Conservation (phyloP, 1,140 invertebrate genomes). For the Ericerus pela region DNA sequence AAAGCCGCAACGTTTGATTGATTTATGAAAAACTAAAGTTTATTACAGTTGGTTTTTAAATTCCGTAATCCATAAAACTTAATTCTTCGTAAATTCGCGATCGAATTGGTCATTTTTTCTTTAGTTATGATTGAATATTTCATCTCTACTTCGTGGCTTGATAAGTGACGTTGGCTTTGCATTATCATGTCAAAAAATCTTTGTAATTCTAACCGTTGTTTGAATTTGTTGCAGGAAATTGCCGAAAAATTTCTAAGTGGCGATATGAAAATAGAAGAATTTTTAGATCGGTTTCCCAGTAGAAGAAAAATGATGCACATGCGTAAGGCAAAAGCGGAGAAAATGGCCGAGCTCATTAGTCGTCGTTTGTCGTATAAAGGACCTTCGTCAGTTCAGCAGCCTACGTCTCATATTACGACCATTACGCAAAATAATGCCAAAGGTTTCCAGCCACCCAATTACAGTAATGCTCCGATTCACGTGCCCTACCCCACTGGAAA, state of each 20-base stretch:
- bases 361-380: constrained; percentile 25
- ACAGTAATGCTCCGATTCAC: background rate
- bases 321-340: constrained; percentile 24
- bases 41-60: no score
- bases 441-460: background rate
- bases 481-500: no score
- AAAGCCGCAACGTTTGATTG: no score
- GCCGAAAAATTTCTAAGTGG: constrained; percentile 23
- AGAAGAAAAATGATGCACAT: constrained; percentile 24
- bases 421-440: background rate
- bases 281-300: constrained; percentile 23
- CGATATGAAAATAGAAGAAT: constrained; percentile 22
- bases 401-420: background rate
- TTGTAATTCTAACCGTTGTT: background rate
- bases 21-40: no score
- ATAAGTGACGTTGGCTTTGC: no score
- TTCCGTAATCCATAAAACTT: no score
- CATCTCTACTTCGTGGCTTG: no score
- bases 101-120: no score
- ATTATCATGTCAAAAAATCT: no score
- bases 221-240: constrained; percentile 16
- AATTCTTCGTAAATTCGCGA: no score
- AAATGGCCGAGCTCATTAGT: constrained; percentile 26
- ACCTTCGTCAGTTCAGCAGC: background rate
- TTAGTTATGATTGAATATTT: no score